phyloP scores from a whole-genome alignment of 2,113 vertebrate genomes.

The Nothoprocta pentlandii region DNA sequence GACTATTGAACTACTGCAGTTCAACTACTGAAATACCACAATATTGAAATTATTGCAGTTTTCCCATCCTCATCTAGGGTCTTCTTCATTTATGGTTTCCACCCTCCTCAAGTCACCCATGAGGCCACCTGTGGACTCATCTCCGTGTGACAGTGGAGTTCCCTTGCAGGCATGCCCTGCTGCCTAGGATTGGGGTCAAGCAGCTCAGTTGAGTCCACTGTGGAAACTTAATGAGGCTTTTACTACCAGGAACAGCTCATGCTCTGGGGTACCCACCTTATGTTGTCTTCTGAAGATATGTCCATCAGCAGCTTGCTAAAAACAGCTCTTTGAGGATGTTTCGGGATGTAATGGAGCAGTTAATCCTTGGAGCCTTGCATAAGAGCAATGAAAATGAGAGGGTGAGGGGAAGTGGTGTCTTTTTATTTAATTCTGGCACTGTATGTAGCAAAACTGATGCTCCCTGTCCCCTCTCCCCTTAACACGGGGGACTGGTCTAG shows the following conservation, averaged over 20 bases:
- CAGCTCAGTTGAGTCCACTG: not conserved
- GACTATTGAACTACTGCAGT: not conserved
- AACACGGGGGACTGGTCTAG: not conserved
- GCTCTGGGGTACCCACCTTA: not conserved
- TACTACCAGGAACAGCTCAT: not conserved
- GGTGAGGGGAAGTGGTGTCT: too few relatives aligned
- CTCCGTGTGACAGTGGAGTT: not conserved
- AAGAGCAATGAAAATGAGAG: not conserved
- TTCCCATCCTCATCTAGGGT: not conserved
- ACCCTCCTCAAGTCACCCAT: not conserved
- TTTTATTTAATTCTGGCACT: not conserved
- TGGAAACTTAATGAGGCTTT: not conserved
- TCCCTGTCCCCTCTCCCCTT: not conserved
- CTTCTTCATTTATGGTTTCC: not conserved
- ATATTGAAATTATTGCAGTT: not conserved
- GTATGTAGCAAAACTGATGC: not conserved
- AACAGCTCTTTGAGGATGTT: not conserved
- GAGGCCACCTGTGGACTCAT: not conserved
- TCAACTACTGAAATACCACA: not conserved
- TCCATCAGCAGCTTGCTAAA: not conserved
- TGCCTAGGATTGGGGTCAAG: not conserved
- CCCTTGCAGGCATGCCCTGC: not conserved
- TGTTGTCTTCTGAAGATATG: not conserved
- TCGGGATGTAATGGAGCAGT: not conserved
- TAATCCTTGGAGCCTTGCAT: not conserved